Evolutionary conservation across 2,113 vertebrate species (phyloP).

Genomic region (Naja naja): DNA sequence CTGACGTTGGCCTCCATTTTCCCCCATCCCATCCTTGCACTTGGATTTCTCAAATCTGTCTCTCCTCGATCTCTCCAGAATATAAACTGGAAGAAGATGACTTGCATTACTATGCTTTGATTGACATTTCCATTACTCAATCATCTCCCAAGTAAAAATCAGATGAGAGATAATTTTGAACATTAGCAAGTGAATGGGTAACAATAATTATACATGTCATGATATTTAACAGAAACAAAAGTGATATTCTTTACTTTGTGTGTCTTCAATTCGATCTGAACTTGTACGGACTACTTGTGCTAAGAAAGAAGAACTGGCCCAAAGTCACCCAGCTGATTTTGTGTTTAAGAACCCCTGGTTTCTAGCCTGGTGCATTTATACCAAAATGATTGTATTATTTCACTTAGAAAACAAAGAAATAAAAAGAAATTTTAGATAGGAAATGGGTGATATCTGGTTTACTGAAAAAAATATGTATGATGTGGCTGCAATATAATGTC

Average conservation of each 20-base stretch:
- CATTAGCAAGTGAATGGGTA: background rate
- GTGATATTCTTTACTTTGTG: background rate
- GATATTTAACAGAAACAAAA: background rate
- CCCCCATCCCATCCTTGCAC: background rate
- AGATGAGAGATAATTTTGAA: background rate
- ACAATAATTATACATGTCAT: background rate
- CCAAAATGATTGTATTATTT: background rate
- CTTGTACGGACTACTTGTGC: background rate
- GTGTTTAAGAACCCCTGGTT: background rate
- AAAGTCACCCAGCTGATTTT: background rate
- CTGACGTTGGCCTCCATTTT: background rate
- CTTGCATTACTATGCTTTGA: background rate
- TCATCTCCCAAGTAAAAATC: background rate
- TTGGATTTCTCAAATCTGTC: background rate
- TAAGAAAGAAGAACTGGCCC: background rate
- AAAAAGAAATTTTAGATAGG: background rate
- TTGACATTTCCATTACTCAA: background rate
- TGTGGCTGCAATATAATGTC: background rate
- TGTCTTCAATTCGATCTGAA: background rate
- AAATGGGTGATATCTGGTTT: background rate
- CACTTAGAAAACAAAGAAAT: background rate
- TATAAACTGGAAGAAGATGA: background rate
- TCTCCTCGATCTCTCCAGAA: background rate
- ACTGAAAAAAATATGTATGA: background rate
- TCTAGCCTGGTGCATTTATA: background rate